These are phyloP conservation scores for Rutpela maculata DNA, from an alignment of 2,888 invertebrate species.

Conservation along the genomic window DNA sequence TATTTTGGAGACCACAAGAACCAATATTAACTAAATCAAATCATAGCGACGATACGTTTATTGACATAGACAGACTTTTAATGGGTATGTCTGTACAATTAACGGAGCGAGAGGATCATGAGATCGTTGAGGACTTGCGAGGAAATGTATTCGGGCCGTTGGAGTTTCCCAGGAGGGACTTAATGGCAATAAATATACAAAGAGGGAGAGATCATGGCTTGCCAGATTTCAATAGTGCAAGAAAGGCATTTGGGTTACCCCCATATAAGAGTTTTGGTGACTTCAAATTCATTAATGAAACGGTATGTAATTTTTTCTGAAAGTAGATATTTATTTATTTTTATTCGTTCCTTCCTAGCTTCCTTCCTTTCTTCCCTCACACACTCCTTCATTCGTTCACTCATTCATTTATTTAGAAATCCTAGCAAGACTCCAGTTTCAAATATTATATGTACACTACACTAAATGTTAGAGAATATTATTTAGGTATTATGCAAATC, in stretches of 20 bases:
- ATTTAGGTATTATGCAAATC: no score
- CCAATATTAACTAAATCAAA: slow-evolving; percentile 63
- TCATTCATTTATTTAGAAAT: no score
- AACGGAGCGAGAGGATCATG: slow-evolving; percentile 76
- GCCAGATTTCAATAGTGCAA: slow-evolving; percentile 79
- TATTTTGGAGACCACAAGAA: slow-evolving; percentile 76
- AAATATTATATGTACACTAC: no score
- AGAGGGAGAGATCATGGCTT: slow-evolving; percentile 77
- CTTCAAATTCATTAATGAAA: slow-evolving; percentile 56
- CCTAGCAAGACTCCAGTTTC: no score
- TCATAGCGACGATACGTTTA: slow-evolving; percentile 56
- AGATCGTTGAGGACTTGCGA: slow-evolving; percentile 77
- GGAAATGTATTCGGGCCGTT: slow-evolving; percentile 77
- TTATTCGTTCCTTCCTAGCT: no score
- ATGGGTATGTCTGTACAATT: slow-evolving; percentile 77
- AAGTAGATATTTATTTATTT: no score
- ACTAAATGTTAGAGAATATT: no score
- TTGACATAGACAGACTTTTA: slow-evolving; percentile 75
- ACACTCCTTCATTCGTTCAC: no score
- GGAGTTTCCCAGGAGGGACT: slow-evolving; percentile 77
- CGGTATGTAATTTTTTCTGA: slow-evolving; percentile 34
- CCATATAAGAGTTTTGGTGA: slow-evolving; percentile 57
- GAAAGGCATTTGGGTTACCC: slow-evolving; percentile 73
- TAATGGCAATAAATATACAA: slow-evolving; percentile 79
- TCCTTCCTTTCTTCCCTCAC: no score